phyloP scores from a whole-genome alignment of 2,797 vertebrate species.

The Lepus oiostolus region DNA sequence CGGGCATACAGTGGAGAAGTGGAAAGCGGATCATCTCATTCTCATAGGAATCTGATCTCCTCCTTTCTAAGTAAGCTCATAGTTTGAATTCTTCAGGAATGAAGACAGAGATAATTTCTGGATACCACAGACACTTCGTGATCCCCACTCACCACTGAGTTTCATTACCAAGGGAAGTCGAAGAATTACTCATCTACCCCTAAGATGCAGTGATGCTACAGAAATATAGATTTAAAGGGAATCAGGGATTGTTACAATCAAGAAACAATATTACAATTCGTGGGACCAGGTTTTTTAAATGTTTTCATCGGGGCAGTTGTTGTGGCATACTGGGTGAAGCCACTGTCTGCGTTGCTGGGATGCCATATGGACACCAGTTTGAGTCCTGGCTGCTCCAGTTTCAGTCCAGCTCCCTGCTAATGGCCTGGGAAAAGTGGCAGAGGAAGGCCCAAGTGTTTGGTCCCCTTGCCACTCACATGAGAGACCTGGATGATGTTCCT shows the following conservation, averaged over 20 bases:
- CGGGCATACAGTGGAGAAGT: background rate
- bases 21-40: background rate
- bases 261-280: background rate
- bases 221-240: background rate
- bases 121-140: background rate
- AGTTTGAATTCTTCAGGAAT: background rate
- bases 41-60: background rate
- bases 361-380: no score
- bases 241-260: background rate
- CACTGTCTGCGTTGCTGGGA: no score
- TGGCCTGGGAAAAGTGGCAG: no score
- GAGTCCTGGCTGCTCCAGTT: no score
- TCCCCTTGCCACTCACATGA: no score
- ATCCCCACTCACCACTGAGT: slow-evolving; percentile 6
- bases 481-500: no score
- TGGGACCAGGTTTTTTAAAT: background rate
- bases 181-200: background rate
- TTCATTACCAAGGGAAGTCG: background rate
- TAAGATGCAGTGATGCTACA: background rate
- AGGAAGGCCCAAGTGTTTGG: no score
- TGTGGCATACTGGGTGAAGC: no score
- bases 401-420: no score
- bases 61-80: background rate
- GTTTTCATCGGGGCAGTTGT: no score
- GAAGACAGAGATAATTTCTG: background rate